A percentile compares a stretch with the other conserved stretches of the same genome.
Evolutionary conservation across 1,140 invertebrate species (phyloP).

Genomic region (Aphelenchoides besseyi): DNA sequence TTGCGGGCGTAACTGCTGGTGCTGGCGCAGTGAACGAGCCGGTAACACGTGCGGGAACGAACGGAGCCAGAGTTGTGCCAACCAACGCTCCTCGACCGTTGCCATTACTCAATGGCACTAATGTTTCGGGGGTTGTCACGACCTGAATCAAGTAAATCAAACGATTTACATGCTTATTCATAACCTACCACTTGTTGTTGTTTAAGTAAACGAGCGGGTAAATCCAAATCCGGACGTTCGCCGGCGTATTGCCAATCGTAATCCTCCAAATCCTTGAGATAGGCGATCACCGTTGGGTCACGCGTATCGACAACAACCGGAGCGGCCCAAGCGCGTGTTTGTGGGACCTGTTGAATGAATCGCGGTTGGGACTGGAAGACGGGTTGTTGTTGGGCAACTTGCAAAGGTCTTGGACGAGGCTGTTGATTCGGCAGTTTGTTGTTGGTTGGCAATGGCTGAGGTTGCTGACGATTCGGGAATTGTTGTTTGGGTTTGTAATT

Average conservation of each 20-base stretch:
- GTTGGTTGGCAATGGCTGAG: not conserved
- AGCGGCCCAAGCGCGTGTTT: not conserved
- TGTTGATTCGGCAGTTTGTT: not conserved
- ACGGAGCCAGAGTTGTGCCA: slow-evolving; percentile 12
- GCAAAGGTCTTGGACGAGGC: not conserved
- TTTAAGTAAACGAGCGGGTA: not conserved
- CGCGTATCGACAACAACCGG: slow-evolving; percentile 1
- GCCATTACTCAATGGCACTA: slow-evolving; percentile 8
- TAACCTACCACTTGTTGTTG: not conserved
- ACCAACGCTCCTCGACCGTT: not conserved
- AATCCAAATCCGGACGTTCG: not conserved
- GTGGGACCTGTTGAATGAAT: not conserved
- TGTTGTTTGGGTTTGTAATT: not conserved
- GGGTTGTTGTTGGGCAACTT: not conserved
- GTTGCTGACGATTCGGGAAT: not conserved
- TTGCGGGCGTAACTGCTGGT: not conserved
- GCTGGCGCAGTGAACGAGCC: not conserved
- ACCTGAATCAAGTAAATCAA: not conserved
- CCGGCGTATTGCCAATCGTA: slow-evolving; percentile 15
- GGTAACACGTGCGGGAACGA: not conserved
- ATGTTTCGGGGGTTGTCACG: slow-evolving; percentile 14
- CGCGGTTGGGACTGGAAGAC: not conserved
- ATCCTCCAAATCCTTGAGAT: slow-evolving; percentile 13
- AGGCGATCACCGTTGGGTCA: slow-evolving; percentile 15
- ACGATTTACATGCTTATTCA: not conserved